phyloP scores from a whole-genome alignment of 2,113 vertebrate genomes.

The Leucopternis melanops region DNA sequence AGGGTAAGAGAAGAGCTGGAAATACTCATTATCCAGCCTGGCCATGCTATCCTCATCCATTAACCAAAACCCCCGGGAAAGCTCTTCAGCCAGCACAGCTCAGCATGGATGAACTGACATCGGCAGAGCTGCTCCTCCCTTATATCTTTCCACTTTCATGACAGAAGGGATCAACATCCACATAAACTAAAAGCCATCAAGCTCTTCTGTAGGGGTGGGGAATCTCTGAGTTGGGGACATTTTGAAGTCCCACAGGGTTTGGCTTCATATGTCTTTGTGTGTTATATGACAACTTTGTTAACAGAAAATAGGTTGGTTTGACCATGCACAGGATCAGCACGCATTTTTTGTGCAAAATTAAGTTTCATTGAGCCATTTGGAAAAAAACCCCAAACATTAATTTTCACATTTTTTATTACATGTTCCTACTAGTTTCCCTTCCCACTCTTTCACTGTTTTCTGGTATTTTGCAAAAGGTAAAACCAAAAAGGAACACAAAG shows the following conservation, averaged over 20 bases:
- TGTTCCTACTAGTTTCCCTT: background rate
- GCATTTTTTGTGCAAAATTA: background rate
- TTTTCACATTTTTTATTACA: background rate
- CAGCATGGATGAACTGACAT: background rate
- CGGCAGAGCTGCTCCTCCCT: background rate
- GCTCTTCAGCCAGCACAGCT: background rate
- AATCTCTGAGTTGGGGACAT: background rate
- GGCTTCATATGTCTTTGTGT: background rate
- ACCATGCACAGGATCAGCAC: accelerated
- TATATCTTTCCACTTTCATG: background rate
- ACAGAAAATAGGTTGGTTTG: background rate
- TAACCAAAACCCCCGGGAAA: background rate
- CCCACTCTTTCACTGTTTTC: background rate
- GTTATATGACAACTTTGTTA: background rate
- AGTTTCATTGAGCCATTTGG: background rate
- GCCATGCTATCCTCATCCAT: background rate
- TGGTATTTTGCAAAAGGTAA: background rate
- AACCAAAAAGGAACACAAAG: background rate
- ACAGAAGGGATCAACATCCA: background rate
- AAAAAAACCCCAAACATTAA: background rate
- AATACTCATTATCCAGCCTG: background rate
- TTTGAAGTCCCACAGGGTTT: background rate
- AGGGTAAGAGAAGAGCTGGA: background rate
- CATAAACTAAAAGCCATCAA: background rate
- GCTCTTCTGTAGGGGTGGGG: background rate